phyloP scores from a whole-genome alignment of 2,113 vertebrate genomes.

The Austrofundulus limnaeus region DNA sequence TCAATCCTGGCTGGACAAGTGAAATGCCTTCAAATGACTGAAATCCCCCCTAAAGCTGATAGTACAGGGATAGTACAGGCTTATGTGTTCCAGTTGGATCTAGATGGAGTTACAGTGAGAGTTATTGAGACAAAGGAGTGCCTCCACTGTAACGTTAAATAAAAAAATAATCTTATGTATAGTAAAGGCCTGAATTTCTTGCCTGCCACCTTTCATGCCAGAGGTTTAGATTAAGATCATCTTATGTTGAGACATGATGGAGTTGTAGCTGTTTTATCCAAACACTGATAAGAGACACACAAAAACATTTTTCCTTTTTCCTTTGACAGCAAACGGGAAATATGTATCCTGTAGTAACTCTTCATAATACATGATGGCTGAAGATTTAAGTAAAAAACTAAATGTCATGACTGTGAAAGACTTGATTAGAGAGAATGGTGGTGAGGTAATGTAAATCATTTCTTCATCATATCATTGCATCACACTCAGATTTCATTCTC shows the following conservation, averaged over 20 bases:
- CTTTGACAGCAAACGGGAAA: too few species aligned
- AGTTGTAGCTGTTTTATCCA: too few species aligned
- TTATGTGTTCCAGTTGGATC: conserved; percentile 65
- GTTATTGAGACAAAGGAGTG: not conserved
- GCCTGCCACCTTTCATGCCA: too few species aligned
- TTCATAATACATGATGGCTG: too few species aligned
- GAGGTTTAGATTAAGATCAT: too few species aligned
- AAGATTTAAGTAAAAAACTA: too few species aligned
- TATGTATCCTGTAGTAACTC: too few species aligned
- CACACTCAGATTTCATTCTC: conserved; percentile 26
- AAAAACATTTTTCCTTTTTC: too few species aligned
- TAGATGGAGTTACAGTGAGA: conserved; percentile 42
- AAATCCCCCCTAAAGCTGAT: conserved; percentile 72
- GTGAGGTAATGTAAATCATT: conserved; percentile 64
- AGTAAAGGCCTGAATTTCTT: not conserved
- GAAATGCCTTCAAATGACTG: conserved; percentile 65
- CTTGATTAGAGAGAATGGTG: conserved; percentile 14
- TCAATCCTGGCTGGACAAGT: conserved; percentile 63
- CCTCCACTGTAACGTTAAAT: conserved; percentile 22
- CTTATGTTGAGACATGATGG: too few species aligned
- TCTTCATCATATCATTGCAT: conserved; percentile 64
- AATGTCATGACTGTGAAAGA: conserved; percentile 8
- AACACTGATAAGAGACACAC: too few species aligned
- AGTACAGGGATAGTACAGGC: conserved; percentile 63
- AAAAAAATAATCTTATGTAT: conserved; percentile 14